phyloP scores from a whole-genome alignment of 2,113 vertebrate genomes.

The Burhinus oedicnemus region DNA sequence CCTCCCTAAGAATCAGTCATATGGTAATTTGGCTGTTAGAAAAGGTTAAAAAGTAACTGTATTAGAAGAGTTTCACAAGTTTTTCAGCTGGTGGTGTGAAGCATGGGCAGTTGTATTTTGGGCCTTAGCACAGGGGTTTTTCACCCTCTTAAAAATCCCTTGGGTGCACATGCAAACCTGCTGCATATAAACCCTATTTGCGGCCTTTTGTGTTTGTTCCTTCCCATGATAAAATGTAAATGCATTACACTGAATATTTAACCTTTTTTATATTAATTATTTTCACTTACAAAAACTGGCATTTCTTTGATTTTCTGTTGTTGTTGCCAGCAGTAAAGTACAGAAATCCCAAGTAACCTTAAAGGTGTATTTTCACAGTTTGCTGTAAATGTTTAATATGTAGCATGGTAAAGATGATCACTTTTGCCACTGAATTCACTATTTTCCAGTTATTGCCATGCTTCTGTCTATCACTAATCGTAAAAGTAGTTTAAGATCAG shows the following conservation, averaged over 20 bases:
- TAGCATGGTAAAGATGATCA: constrained; percentile 21
- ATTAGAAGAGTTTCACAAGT: neutral
- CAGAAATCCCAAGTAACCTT: neutral
- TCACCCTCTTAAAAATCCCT: neutral
- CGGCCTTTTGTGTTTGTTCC: neutral
- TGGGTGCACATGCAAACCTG: neutral
- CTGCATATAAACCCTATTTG: neutral
- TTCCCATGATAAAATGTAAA: neutral
- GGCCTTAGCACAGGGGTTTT: neutral
- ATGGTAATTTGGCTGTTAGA: neutral
- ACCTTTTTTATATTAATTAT: neutral
- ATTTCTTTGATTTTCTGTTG: neutral
- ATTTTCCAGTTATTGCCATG: neutral
- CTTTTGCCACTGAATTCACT: neutral
- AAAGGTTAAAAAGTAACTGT: neutral
- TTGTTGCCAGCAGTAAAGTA: neutral
- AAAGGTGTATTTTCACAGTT: constrained; percentile 1
- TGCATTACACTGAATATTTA: neutral
- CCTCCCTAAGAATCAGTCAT: neutral
- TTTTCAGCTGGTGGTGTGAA: neutral
- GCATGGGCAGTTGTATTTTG: neutral
- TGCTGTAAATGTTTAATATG: neutral
- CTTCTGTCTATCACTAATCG: neutral
- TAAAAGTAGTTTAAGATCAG: neutral
- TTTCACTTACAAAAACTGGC: constrained; percentile 7